These are phyloP conservation scores for Valencia hispanica DNA, from an alignment of 2,797 vertebrate species.

Conservation along the genomic window DNA sequence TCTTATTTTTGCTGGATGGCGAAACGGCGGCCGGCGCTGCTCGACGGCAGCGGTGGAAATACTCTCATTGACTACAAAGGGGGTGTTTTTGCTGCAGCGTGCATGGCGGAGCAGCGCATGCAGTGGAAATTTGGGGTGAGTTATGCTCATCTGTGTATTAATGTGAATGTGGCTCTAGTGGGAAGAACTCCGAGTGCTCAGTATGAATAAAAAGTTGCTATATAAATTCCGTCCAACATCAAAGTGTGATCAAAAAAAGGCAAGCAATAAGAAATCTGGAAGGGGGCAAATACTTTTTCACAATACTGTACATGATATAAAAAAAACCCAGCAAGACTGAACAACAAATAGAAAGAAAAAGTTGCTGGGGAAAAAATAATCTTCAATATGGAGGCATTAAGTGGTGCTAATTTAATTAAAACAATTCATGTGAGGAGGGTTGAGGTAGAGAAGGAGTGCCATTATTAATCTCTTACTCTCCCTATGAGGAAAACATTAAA, in stretches of 20 bases:
- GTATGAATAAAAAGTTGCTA: background rate
- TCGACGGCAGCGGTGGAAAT: no score
- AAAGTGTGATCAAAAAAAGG: background rate
- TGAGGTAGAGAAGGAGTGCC: slow-evolving; percentile 6
- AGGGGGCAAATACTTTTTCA: background rate
- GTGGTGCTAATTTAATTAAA: slow-evolving; percentile 22
- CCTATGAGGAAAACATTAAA: slow-evolving; percentile 14
- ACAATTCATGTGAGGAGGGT: slow-evolving; percentile 7
- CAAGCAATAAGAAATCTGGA: background rate
- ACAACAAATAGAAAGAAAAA: background rate
- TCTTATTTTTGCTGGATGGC: no score
- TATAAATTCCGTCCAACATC: background rate
- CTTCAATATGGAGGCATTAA: slow-evolving; percentile 3
- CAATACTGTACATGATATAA: background rate
- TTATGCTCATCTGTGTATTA: no score
- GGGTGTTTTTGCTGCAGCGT: no score
- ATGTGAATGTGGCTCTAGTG: no score
- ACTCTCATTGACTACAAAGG: no score
- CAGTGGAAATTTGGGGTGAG: no score
- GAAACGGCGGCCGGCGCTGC: no score
- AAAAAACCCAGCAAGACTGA: background rate
- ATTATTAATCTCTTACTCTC: slow-evolving; percentile 28
- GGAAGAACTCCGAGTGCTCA: background rate
- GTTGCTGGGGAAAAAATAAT: background rate
- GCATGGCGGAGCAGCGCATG: no score